Evolutionary conservation across 2,888 invertebrate genomes (phyloP).

Genomic region (Myopa tessellatipennis): DNA sequence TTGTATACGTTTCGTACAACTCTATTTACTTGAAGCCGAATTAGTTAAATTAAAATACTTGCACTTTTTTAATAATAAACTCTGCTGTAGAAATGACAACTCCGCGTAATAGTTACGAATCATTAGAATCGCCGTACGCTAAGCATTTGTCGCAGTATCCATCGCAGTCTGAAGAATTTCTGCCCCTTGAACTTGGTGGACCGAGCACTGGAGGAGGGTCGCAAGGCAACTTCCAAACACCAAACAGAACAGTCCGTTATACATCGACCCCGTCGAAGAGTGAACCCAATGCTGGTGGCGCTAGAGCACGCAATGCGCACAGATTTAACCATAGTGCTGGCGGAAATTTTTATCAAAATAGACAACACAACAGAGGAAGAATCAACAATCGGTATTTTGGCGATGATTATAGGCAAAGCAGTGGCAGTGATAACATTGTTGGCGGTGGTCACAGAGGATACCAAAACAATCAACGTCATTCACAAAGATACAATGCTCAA

Average conservation of each 20-base stretch:
- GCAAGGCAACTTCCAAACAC: constrained; percentile 6
- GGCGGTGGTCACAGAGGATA: constrained; percentile 19
- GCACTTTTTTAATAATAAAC: neutral
- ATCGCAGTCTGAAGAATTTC: constrained; percentile 61
- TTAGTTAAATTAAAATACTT: too few relatives aligned
- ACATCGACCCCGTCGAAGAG: constrained; percentile 46
- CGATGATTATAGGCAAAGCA: neutral
- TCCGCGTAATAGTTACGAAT: constrained; percentile 52
- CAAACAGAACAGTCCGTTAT: neutral
- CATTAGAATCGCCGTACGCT: constrained; percentile 56
- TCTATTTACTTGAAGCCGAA: neutral
- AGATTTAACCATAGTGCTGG: constrained; percentile 19
- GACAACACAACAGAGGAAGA: constrained; percentile 33
- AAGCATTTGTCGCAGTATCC: constrained; percentile 57
- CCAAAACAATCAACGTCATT: constrained; percentile 38
- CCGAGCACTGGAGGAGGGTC: constrained; percentile 25
- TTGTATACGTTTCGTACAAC: too few relatives aligned
- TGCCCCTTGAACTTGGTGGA: constrained; percentile 58
- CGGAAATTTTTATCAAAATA: constrained; percentile 44
- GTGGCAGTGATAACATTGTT: constrained; percentile 17
- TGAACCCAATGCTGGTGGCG: constrained; percentile 18
- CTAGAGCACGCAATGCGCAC: constrained; percentile 30
- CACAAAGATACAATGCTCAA: neutral
- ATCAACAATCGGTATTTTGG: constrained; percentile 30
- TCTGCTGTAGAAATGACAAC: constrained; percentile 51